A percentile compares a stretch with the other conserved stretches of the same genome.
phyloP scores from a whole-genome alignment of 2,888 invertebrate species.

The Sinodicranocentrus sp. region DNA sequence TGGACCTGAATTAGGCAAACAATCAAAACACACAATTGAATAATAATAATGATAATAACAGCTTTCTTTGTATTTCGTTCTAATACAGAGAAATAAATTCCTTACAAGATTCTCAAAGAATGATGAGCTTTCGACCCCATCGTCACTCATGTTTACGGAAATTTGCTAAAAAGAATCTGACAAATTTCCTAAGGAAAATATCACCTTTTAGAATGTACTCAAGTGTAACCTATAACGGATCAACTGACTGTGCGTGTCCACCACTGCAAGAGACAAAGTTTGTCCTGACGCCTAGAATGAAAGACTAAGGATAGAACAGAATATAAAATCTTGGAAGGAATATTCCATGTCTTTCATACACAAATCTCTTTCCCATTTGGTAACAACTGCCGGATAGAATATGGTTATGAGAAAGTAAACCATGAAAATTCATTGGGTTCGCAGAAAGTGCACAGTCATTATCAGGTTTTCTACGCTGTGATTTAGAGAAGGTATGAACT shows the following conservation, averaged over 20 bases:
- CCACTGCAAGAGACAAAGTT: slow-evolving; percentile 4
- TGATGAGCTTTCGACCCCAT: slow-evolving; percentile 34
- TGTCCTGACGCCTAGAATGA: slow-evolving; percentile 7
- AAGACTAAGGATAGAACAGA: background rate
- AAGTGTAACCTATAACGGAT: too few relatives aligned
- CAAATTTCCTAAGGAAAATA: too few relatives aligned
- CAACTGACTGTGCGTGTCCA: too few relatives aligned
- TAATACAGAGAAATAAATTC: background rate
- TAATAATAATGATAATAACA: too few relatives aligned
- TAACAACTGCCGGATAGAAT: background rate
- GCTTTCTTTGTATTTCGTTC: too few relatives aligned
- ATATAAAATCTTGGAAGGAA: background rate
- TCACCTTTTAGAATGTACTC: too few relatives aligned
- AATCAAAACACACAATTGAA: background rate
- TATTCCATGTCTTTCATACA: background rate
- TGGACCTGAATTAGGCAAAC: slow-evolving; percentile 36
- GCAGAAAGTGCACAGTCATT: slow-evolving; percentile 36
- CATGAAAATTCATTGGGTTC: slow-evolving; percentile 19
- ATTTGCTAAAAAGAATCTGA: too few relatives aligned
- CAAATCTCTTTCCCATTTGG: background rate
- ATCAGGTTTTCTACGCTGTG: slow-evolving; percentile 14
- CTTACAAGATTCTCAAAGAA: slow-evolving; percentile 48
- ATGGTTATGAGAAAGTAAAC: background rate
- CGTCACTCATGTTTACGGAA: slow-evolving; percentile 44
- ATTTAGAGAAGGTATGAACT: slow-evolving; percentile 53